Conservation (phyloP, 2,888 invertebrate species). For the Ptychoptera albimana region DNA sequence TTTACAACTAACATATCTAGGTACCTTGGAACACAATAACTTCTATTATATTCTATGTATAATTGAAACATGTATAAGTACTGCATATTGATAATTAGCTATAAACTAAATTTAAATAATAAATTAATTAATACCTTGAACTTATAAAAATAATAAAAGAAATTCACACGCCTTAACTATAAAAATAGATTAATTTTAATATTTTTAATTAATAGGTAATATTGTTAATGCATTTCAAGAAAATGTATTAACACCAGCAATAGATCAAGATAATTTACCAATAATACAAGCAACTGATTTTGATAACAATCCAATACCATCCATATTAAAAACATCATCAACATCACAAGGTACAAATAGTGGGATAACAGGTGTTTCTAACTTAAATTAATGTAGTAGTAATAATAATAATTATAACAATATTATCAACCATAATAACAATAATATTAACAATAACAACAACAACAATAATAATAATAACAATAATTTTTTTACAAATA, state of each 20-base stretch:
- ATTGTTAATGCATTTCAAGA: constrained; percentile 52
- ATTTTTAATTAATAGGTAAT: constrained; percentile 46
- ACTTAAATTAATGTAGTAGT: constrained; percentile 1
- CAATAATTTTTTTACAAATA: no score
- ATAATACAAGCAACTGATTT: constrained; percentile 18
- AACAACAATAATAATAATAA: no score
- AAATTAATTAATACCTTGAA: no score
- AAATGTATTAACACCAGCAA: constrained; percentile 60
- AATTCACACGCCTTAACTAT: no score
- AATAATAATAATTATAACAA: background rate
- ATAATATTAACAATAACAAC: background rate
- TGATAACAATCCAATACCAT: constrained; percentile 11
- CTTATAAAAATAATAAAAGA: no score
- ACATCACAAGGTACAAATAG: constrained; percentile 7
- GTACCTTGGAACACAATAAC: no score
- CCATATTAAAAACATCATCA: constrained; percentile 10
- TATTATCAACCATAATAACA: background rate
- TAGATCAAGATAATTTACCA: constrained; percentile 38
- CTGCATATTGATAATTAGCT: no score
- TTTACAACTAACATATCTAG: no score
- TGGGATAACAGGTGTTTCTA: background rate
- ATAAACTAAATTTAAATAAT: no score
- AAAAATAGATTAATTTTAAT: no score
- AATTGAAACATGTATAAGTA: no score
- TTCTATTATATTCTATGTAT: no score